These are phyloP conservation scores for Etheostoma perlongum DNA, from an alignment of 2,797 vertebrate species.

Conservation along the genomic window DNA sequence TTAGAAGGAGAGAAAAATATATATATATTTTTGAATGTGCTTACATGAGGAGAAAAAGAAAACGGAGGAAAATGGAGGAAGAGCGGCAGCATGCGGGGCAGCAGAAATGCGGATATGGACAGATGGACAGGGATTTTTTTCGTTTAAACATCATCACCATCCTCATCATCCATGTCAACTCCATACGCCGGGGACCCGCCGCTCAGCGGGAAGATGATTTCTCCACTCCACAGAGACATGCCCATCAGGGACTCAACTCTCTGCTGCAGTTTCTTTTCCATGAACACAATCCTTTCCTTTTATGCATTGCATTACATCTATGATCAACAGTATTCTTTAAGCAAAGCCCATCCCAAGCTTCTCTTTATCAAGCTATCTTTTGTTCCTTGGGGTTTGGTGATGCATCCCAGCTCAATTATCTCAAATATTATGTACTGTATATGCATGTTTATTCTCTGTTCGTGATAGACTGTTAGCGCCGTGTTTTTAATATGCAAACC, in stretches of 20 bases:
- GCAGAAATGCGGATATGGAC: conserved; percentile 63
- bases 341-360: conserved; percentile 55
- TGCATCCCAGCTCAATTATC: conserved; percentile 80
- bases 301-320: conserved; percentile 63
- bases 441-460: conserved; percentile 75
- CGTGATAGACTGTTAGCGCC: conserved; percentile 67
- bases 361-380: conserved; percentile 67
- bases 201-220: conserved; percentile 77
- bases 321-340: conserved; percentile 69
- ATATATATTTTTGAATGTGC: neutral
- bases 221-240: conserved; percentile 77
- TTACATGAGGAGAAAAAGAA: conserved; percentile 5
- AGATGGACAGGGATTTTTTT: conserved; percentile 75
- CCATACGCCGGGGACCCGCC: conserved; percentile 70
- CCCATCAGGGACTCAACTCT: conserved; percentile 76
- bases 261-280: conserved; percentile 52
- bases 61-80: conserved; percentile 4
- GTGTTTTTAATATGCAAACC: conserved; percentile 86
- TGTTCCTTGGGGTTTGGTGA: conserved; percentile 62
- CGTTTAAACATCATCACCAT: conserved; percentile 81
- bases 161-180: conserved; percentile 83
- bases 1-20: conserved; percentile 12
- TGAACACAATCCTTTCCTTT: conserved; percentile 76
- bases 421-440: conserved; percentile 71
- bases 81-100: conserved; percentile 18